These are phyloP conservation scores for Cepaea hortensis DNA, from an alignment of 2,888 invertebrate species.

Conservation along the genomic window DNA sequence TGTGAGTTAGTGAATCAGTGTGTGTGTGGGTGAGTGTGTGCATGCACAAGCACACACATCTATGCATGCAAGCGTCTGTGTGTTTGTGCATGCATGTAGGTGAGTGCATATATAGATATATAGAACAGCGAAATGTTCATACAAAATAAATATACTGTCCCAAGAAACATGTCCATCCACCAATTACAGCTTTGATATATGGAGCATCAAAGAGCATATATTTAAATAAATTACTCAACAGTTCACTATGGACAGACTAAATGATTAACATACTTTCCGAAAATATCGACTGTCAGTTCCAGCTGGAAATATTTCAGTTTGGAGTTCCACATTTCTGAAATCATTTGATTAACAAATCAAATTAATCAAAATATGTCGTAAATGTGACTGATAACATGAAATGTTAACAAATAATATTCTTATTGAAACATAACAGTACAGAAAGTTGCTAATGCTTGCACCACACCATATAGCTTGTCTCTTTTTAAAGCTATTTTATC, in stretches of 20 bases:
- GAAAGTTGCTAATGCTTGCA: too few relatives aligned
- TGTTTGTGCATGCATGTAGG: not conserved
- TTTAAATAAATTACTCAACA: conserved; percentile 6
- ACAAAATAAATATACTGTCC: too few relatives aligned
- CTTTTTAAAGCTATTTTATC: too few relatives aligned
- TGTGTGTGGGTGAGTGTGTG: too few relatives aligned
- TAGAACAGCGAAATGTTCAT: not conserved
- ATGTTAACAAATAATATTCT: too few relatives aligned
- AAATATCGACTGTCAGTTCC: conserved; percentile 93
- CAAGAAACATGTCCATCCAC: too few relatives aligned
- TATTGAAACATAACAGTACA: too few relatives aligned
- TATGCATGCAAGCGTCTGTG: not conserved
- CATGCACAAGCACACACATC: too few relatives aligned
- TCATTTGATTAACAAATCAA: conserved; percentile 17
- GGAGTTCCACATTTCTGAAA: conserved; percentile 81
- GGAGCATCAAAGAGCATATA: not conserved
- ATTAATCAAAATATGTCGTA: not conserved
- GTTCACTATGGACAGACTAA: conserved; percentile 47
- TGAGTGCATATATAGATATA: not conserved
- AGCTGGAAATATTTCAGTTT: conserved; percentile 88
- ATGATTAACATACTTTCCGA: conserved; percentile 79
- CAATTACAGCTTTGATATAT: too few relatives aligned
- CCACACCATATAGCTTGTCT: too few relatives aligned
- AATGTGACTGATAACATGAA: not conserved
- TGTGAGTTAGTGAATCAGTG: too few relatives aligned